Base-by-base conservation (phyloP, 2,888 invertebrate species). In the Galeruca laticollis region DNA sequence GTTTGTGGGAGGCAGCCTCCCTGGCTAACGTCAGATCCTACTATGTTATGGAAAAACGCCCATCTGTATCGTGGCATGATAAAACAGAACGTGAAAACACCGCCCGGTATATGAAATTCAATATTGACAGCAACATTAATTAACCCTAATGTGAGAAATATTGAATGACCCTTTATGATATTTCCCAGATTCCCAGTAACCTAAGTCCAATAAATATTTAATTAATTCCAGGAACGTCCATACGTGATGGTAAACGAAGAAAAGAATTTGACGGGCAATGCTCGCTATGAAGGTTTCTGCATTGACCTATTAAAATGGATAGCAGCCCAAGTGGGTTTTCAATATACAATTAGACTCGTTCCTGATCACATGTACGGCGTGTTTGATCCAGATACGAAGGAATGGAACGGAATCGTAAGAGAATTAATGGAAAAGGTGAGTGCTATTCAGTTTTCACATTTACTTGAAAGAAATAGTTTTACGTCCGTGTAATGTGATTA, bases 341-440 rank as follows among this genome's bases (percentile, higher is more conserved):
- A 95, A 81, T 97, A 96, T 85, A 89, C 91, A 49, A 91, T 97
- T 75, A 88, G 93, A 56, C 86, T 96, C 57, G 94, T 96, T 0
- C 95, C 95, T 0, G 96, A 96, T 82, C 90, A 90, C 78, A 95
- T 94, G 92, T 97, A 97, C 80, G 97, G 96, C 0, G 96, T 93
- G 0, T 90, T 93, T 82, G 93, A 96, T 84, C 94, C 94, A 0
- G 92, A 94, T 72, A 94, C 94, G 0, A 94, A 93, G 70, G 90
- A 94, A 77, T 96, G 96, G 96, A 96, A 96, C 78, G 96, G 96
- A 2, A 94, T 96, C 67, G 95, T 96, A 0, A 87, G 92, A 31
- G 94, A 96, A 79, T 88, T 96, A 35, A 93, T 95, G 89, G 95
- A 95, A 79, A 90, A 96, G 88, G 95, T 94, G 83, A 88, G 84